Evolutionary conservation across 2,113 vertebrate genomes (phyloP).

Genomic region (Diadophis punctatus): DNA sequence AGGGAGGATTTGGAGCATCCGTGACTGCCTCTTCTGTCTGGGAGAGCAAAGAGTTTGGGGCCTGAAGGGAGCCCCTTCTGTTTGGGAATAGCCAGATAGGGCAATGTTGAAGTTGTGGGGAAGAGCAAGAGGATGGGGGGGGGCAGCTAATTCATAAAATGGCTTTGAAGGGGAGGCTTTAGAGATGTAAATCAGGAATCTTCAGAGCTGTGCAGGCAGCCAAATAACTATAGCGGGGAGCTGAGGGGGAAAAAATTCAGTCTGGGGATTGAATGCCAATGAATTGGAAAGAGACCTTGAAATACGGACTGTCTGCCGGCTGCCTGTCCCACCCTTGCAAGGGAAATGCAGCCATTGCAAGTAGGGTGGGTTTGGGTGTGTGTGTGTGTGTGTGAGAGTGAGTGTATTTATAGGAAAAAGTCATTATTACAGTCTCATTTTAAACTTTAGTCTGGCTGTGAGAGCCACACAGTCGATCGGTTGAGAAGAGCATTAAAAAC

Average conservation of each 20-base stretch:
- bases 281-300: background rate
- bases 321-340: background rate
- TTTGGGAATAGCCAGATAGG: constrained; percentile 49
- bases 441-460: background rate
- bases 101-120: constrained; percentile 27
- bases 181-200: constrained; percentile 78
- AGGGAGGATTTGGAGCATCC: background rate
- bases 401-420: background rate
- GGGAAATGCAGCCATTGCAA: background rate
- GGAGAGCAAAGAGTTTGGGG: constrained; percentile 54
- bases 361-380: background rate
- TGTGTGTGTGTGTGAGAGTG: too few species aligned
- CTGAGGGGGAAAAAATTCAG: constrained; percentile 44
- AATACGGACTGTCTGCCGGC: background rate
- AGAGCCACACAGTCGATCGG: background rate
- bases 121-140: constrained; percentile 54
- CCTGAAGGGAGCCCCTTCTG: constrained; percentile 55
- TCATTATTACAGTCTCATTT: background rate
- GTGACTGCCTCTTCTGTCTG: background rate
- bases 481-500: background rate
- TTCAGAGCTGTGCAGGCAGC: constrained; percentile 16
- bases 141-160: constrained; percentile 58
- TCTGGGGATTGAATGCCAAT: background rate
- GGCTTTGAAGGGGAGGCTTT: constrained; percentile 60
- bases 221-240: background rate